Conservation (phyloP, 2,888 invertebrate genomes). For the Drosophila macrothrix region DNA sequence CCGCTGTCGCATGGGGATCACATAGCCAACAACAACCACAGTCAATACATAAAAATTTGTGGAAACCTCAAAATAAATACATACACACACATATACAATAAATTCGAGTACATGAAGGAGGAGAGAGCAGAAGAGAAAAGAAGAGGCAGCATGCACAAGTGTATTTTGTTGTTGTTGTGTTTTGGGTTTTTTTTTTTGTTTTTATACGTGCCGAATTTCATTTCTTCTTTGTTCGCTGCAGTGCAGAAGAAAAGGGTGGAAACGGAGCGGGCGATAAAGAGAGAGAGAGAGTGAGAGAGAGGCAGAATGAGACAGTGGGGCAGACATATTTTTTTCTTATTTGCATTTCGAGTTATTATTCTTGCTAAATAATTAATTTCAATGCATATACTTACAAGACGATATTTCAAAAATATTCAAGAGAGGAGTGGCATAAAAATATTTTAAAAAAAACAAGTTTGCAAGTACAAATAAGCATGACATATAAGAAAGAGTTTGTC, state of each 20-base stretch:
- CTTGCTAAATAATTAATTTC: conserved; percentile 49
- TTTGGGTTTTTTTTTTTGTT: background rate
- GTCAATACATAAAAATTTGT: conserved; percentile 66
- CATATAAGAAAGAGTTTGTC: conserved; percentile 9
- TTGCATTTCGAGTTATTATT: conserved; percentile 44
- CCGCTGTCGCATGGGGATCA: conserved; percentile 42
- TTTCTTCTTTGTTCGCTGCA: conserved; percentile 61
- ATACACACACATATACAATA: conserved; percentile 16
- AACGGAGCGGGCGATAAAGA: background rate
- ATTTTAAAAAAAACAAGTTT: conserved; percentile 53
- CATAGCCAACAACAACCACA: conserved; percentile 63
- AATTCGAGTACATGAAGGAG: conserved; percentile 32
- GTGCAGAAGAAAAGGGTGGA: conserved; percentile 25
- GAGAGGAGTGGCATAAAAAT: conserved; percentile 38
- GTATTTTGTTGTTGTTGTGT: conserved; percentile 40
- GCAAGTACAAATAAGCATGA: conserved; percentile 23
- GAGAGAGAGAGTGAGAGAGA: background rate
- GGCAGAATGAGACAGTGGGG: background rate
- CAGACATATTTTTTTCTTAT: conserved; percentile 31
- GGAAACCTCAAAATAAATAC: conserved; percentile 64
- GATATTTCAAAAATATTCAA: conserved; percentile 18
- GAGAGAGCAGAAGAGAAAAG: conserved; percentile 19
- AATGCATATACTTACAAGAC: conserved; percentile 46
- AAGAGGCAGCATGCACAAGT: conserved; percentile 61
- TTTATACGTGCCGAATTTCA: conserved; percentile 48